These are phyloP conservation scores for Coregonus suidteri DNA, from an alignment of 2,797 vertebrate genomes.

Conservation along the genomic window DNA sequence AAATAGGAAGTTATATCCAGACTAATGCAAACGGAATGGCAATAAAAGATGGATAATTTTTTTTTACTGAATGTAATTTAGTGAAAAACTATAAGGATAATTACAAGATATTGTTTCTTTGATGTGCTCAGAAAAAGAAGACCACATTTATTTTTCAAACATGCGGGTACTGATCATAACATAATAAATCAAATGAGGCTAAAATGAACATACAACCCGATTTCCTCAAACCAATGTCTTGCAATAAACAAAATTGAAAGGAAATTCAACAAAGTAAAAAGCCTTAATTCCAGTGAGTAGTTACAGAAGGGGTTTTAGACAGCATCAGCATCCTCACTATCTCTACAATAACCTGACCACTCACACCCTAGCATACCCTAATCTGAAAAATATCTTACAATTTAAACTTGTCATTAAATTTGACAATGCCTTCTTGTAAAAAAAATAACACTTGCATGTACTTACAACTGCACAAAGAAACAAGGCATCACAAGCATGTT, in stretches of 20 bases:
- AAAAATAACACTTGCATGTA: slow-evolving; percentile 92
- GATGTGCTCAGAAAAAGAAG: slow-evolving; percentile 96
- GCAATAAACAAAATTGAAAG: slow-evolving; percentile 65
- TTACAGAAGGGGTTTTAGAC: slow-evolving; percentile 76
- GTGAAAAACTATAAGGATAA: slow-evolving; percentile 96
- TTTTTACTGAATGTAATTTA: slow-evolving; percentile 83
- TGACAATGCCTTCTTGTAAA: slow-evolving; percentile 65
- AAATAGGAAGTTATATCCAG: too few species aligned
- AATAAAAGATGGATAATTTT: slow-evolving; percentile 13
- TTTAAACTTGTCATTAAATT: slow-evolving; percentile 79
- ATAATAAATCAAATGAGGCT: slow-evolving; percentile 63
- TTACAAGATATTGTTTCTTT: slow-evolving; percentile 96
- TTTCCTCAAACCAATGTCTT: slow-evolving; percentile 80
- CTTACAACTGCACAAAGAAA: slow-evolving; percentile 99
- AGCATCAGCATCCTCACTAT: slow-evolving; percentile 73
- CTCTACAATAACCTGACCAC: slow-evolving; percentile 76
- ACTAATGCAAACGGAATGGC: not conserved
- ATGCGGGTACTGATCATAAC: slow-evolving; percentile 75
- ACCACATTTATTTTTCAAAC: slow-evolving; percentile 74
- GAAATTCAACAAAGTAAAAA: slow-evolving; percentile 67
- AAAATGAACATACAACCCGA: slow-evolving; percentile 81
- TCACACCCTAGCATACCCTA: slow-evolving; percentile 83
- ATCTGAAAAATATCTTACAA: slow-evolving; percentile 83
- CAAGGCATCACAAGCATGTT: slow-evolving; percentile 92
- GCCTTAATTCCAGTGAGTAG: slow-evolving; percentile 67